Base-by-base conservation (phyloP, 2,888 invertebrate species). In the Spodoptera exigua region DNA sequence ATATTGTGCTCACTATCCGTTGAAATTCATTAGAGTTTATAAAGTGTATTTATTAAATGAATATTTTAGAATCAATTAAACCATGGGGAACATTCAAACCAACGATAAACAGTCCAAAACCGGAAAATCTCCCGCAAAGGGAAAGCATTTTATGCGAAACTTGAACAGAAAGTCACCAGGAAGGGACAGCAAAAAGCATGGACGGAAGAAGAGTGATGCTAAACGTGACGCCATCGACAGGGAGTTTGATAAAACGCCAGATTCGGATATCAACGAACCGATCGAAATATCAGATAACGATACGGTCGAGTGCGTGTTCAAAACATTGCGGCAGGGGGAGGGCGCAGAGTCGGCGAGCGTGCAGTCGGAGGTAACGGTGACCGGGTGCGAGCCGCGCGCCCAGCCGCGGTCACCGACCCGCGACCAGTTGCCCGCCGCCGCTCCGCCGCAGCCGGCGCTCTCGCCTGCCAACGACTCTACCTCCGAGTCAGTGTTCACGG, bases 401-500 rank as follows among this genome's bases (percentile, higher is more conserved):
- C 83, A 73, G 78, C 76, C 79, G 81, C 91, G 91, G 91, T 89
- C 94, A 90, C 84, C 92, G 94, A 94, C 93, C 94, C 90, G 88
- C 84, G 89, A 85, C 84, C 85, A 82, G 81, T 84, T 80, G 66
- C 71, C 85, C 81, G 81, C 84, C 83, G 77, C 80, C 79, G 80
- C 81, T 75, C 76, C 78, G 74, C 79, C 62, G 65, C 69, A 71
- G 69, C 82, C 74, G 80, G 79, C 80, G 74, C 81, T 80, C 78
- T 89, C 90, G 74, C 95, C 94, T 75, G 95, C 93, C 81, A 94
- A 92, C 82, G 95, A 94, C 70, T 96, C 96, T 77, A 96, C 95
- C 80, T 96, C 96, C 70, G 96, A 96, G 88, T 97, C 97, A 83
- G 95, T 96, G 87, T 97, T 97, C 92, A 96, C 97, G 76, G 97